Evolutionary conservation across 2,888 invertebrate species (phyloP).

Genomic region (Pollenia labialis): DNA sequence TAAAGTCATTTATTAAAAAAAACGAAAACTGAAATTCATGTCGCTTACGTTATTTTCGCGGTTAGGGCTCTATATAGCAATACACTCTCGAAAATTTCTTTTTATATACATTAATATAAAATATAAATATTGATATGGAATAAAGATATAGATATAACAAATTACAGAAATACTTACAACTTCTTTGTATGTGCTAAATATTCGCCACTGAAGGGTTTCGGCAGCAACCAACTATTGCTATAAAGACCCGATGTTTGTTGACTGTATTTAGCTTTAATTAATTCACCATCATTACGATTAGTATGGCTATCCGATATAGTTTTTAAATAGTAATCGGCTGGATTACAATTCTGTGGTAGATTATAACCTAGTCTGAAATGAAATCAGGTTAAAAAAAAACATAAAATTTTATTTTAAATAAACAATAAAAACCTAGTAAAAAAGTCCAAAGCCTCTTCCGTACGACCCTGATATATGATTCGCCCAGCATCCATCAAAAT

Average conservation of each 20-base stretch:
- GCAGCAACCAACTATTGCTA: constrained; percentile 80
- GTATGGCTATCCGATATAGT: constrained; percentile 85
- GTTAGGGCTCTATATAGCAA: no score
- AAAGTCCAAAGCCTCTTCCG: constrained; percentile 88
- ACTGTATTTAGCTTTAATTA: constrained; percentile 79
- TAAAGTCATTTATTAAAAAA: no score
- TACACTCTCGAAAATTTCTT: no score
- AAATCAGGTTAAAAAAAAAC: neutral
- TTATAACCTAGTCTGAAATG: constrained; percentile 87
- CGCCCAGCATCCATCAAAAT: constrained; percentile 91
- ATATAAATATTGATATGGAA: no score
- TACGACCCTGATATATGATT: constrained; percentile 91
- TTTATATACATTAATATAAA: no score
- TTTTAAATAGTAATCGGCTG: constrained; percentile 93
- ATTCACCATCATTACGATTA: constrained; percentile 76
- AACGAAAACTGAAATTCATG: no score
- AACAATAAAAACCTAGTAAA: constrained; percentile 87
- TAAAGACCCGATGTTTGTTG: constrained; percentile 80
- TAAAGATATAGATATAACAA: no score
- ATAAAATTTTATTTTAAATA: neutral
- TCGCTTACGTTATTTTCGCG: no score
- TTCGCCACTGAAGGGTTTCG: constrained; percentile 78
- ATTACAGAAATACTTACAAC: constrained; percentile 76
- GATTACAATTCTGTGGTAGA: constrained; percentile 92
- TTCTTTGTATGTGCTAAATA: constrained; percentile 79